phyloP scores from a whole-genome alignment of 1,140 invertebrate genomes.

The Spodoptera frugiperda region DNA sequence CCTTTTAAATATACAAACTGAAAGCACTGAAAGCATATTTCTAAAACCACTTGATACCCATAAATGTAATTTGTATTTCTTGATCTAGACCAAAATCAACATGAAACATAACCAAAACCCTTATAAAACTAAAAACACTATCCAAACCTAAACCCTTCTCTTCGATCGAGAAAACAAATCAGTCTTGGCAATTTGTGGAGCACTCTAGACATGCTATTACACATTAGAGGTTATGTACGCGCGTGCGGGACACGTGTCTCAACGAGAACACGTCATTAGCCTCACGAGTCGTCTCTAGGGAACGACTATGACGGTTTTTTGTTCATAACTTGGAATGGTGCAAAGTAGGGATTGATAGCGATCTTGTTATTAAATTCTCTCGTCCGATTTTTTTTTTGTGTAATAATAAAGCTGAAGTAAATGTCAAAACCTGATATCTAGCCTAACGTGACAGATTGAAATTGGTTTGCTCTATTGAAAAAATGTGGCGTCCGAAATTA shows the following conservation, averaged over 20 bases:
- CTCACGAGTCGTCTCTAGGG: slow-evolving; percentile 67
- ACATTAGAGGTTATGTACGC: slow-evolving; percentile 69
- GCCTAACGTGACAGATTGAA: too few relatives aligned
- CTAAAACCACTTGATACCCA: too few relatives aligned
- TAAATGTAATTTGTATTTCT: too few relatives aligned
- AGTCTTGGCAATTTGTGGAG: slow-evolving; percentile 50
- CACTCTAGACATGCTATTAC: slow-evolving; percentile 51
- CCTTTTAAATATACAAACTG: too few relatives aligned
- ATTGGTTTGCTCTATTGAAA: too few relatives aligned
- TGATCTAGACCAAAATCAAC: neutral
- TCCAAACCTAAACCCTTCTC: neutral
- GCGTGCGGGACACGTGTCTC: slow-evolving; percentile 75
- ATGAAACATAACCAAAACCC: neutral
- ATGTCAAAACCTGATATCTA: too few relatives aligned
- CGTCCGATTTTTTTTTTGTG: neutral
- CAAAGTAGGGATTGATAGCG: slow-evolving; percentile 7
- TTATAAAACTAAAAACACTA: neutral
- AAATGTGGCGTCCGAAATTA: too few relatives aligned
- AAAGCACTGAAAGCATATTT: too few relatives aligned
- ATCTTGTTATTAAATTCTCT: neutral
- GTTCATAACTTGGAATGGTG: slow-evolving; percentile 51
- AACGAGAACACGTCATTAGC: slow-evolving; percentile 79
- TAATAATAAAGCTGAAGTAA: too few relatives aligned
- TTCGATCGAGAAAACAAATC: slow-evolving; percentile 17
- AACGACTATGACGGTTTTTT: slow-evolving; percentile 68